Evolutionary conservation across 2,113 vertebrate genomes (phyloP).

Genomic region (Puffinus mauretanicus): DNA sequence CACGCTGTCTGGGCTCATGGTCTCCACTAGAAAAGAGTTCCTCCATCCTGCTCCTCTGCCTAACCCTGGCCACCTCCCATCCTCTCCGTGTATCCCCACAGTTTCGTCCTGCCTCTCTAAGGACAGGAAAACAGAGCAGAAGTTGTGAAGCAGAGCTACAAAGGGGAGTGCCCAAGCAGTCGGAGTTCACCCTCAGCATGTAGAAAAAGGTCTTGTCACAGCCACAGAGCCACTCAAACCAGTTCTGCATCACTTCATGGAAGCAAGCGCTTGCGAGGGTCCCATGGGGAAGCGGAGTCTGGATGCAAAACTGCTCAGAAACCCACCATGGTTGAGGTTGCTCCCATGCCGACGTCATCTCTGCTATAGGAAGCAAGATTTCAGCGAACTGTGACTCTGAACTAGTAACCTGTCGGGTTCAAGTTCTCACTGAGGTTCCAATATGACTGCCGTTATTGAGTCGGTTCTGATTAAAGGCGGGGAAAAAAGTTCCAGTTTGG

Average conservation of each 20-base stretch:
- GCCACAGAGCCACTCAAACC: not conserved
- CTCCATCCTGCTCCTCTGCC: not conserved
- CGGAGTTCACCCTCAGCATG: not conserved
- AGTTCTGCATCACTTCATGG: not conserved
- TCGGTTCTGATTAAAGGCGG: not conserved
- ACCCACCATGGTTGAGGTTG: not conserved
- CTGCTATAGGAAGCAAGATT: not conserved
- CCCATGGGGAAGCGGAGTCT: not conserved
- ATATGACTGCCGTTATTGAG: accelerated
- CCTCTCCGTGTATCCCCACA: not conserved
- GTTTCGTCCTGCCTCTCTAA: not conserved
- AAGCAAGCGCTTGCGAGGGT: not conserved
- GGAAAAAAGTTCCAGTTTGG: not conserved
- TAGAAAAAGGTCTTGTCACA: not conserved
- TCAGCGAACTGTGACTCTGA: not conserved
- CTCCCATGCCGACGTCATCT: not conserved
- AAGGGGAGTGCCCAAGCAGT: accelerated
- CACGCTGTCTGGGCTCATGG: not conserved
- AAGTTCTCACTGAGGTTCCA: not conserved
- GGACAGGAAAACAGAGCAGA: not conserved
- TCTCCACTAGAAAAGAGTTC: not conserved
- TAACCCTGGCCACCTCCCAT: not conserved
- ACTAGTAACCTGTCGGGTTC: not conserved
- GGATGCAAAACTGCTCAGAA: not conserved
- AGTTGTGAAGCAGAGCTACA: not conserved